Percentiles rank a stretch among this genome's conserved stretches.
phyloP scores from a whole-genome alignment of 2,888 invertebrate genomes.

The Penaeus monodon region DNA sequence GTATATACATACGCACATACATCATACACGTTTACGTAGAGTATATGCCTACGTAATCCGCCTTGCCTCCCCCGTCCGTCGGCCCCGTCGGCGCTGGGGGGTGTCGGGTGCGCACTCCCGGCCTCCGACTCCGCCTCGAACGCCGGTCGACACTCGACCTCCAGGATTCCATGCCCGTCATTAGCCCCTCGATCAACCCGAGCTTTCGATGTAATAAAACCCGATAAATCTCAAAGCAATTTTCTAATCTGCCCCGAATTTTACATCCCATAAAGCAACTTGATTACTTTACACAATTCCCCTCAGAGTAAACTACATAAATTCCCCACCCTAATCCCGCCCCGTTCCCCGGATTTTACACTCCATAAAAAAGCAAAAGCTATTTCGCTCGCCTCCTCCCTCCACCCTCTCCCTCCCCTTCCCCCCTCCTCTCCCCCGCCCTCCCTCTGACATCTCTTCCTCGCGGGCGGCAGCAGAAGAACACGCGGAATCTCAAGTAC shows the following conservation, averaged over 20 bases:
- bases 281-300: conserved; percentile 3
- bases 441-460: no score
- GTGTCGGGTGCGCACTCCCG: no score
- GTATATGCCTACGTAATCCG: background rate
- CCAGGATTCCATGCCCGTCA: no score
- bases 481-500: no score
- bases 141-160: no score
- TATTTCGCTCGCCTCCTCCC: background rate
- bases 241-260: background rate
- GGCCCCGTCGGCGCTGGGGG: no score
- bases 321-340: background rate
- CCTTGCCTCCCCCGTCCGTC: background rate
- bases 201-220: background rate
- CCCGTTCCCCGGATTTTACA: conserved; percentile 16
- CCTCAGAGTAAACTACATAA: conserved; percentile 9
- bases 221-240: background rate
- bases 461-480: no score
- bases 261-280: conserved; percentile 10
- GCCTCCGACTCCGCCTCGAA: no score
- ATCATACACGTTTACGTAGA: background rate
- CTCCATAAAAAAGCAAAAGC: conserved; percentile 24
- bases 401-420: background rate
- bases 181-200: no score
- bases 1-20: background rate
- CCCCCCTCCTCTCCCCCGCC: no score